A percentile compares a stretch with the other conserved stretches of the same genome.
phyloP scores from a whole-genome alignment of 1,140 invertebrate species.

The Globodera rostochiensis region DNA sequence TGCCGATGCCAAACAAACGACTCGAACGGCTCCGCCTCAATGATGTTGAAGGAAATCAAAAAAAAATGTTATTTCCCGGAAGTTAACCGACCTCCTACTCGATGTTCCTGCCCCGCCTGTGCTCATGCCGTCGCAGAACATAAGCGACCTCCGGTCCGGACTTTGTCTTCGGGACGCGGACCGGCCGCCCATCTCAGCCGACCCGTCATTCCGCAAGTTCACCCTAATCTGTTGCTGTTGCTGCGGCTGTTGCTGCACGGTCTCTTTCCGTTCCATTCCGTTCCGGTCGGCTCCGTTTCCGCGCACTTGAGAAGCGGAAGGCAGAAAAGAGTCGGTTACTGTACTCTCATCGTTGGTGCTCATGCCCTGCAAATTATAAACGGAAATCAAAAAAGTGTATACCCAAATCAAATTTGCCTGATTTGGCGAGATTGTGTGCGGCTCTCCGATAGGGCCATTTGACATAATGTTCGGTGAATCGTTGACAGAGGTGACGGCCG shows the following conservation, averaged over 20 bases:
- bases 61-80: not conserved
- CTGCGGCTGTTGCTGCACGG: not conserved
- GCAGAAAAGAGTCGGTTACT: constrained; percentile 25
- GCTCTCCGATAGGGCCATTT: not conserved
- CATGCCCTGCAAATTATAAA: not conserved
- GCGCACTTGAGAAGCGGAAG: constrained; percentile 23
- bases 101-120: constrained; percentile 1
- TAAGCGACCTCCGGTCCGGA: constrained; percentile 22
- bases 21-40: constrained; percentile 25
- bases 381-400: not conserved
- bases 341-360: constrained; percentile 29
- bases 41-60: not conserved
- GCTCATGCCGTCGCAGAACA: constrained; percentile 26
- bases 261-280: constrained; percentile 6
- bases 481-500: not conserved
- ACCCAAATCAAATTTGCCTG: not conserved
- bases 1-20: constrained; percentile 13
- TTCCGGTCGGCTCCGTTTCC: not conserved
- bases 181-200: not conserved
- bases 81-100: not conserved
- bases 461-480: not conserved
- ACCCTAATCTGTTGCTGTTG: not conserved
- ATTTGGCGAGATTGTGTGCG: not conserved
- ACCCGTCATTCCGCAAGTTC: not conserved
- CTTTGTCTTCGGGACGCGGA: constrained; percentile 23